Conservation (phyloP, 1,140 invertebrate genomes). For the Bombus difficillimus region DNA sequence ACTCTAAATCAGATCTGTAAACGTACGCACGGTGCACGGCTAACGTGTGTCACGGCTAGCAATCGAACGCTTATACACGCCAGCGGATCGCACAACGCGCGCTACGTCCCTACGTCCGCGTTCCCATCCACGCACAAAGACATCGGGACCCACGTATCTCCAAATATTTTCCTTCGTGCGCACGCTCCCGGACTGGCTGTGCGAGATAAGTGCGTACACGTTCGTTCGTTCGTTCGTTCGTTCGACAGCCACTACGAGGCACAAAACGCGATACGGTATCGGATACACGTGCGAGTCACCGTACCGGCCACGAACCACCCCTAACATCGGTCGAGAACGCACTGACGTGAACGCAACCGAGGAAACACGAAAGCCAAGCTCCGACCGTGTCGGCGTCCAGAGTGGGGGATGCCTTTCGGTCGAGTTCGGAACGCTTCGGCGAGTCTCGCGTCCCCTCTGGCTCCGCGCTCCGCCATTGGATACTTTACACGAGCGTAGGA, state of each 20-base stretch:
- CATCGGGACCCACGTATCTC: conserved; percentile 34
- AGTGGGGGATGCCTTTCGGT: conserved; percentile 10
- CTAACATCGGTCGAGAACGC: conserved; percentile 59
- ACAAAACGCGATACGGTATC: conserved; percentile 10
- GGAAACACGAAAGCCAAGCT: conserved; percentile 43
- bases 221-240: neutral
- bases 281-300: conserved; percentile 36
- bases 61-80: conserved; percentile 34
- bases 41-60: conserved; percentile 35
- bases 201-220: neutral
- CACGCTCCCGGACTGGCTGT: neutral
- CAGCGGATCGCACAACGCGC: conserved; percentile 45
- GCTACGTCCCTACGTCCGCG: conserved; percentile 8
- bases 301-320: conserved; percentile 32
- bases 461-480: accelerated
- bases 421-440: conserved; percentile 28
- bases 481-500: conserved; percentile 26
- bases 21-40: conserved; percentile 27
- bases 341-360: conserved; percentile 66
- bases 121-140: conserved; percentile 12
- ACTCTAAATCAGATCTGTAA: conserved; percentile 64
- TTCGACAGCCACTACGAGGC: neutral
- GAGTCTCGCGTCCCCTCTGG: neutral
- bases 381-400: conserved; percentile 3
- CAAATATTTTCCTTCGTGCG: conserved; percentile 40